Percentiles rank a stretch among this genome's conserved stretches.
phyloP scores from a whole-genome alignment of 2,797 vertebrate species.

The Sternotherus odoratus region DNA sequence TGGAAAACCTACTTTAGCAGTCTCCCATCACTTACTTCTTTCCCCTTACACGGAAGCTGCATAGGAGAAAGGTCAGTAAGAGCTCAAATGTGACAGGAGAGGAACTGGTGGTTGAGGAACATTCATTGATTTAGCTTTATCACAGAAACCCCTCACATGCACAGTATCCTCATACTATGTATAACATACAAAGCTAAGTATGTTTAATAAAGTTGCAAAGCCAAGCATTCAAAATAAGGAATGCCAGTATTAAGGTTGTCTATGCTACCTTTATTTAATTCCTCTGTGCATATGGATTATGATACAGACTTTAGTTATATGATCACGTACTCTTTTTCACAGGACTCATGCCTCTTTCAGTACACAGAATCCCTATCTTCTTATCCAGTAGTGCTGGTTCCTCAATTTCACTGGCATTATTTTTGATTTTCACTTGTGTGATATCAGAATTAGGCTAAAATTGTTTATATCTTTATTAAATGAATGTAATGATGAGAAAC shows the following conservation, averaged over 20 bases:
- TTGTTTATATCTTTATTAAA: neutral
- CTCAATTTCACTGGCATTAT: neutral
- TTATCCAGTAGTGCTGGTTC: neutral
- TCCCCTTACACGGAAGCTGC: neutral
- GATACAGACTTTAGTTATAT: neutral
- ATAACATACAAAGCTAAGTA: neutral
- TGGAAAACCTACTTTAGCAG: neutral
- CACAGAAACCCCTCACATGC: neutral
- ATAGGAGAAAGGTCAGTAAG: neutral
- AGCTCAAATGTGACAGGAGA: neutral
- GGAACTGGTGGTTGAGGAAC: neutral
- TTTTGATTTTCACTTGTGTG: neutral
- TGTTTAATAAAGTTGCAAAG: neutral
- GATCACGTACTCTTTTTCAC: rapidly evolving
- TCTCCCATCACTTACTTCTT: neutral
- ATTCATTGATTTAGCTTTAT: neutral
- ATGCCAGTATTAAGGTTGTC: neutral
- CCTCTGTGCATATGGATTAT: neutral
- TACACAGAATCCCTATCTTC: rapidly evolving
- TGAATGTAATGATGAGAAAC: neutral
- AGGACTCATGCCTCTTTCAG: neutral
- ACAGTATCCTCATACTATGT: neutral
- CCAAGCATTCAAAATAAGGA: neutral
- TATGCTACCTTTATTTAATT: neutral
- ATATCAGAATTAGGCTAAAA: neutral